These are phyloP conservation scores for Monopterus albus DNA, from an alignment of 2,113 vertebrate genomes.

Conservation along the genomic window DNA sequence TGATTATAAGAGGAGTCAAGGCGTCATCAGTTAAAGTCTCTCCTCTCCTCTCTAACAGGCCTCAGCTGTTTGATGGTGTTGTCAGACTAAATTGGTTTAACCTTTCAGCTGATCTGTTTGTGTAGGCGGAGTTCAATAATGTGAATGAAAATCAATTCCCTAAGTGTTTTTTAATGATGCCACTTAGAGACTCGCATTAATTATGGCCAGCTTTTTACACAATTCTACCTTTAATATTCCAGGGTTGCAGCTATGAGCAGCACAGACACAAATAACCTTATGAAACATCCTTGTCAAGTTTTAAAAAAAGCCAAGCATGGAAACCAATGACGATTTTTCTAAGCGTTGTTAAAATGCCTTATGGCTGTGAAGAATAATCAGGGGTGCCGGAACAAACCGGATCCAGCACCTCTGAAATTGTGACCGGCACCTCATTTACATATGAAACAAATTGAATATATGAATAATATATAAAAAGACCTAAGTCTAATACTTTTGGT, in stretches of 20 bases:
- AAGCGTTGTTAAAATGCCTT: conserved; percentile 1
- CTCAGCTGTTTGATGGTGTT: conserved; percentile 27
- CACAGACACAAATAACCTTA: background rate
- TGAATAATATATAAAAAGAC: no score
- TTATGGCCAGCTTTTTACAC: background rate
- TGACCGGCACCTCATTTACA: no score
- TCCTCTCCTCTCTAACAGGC: conserved; percentile 17
- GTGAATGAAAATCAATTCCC: conserved; percentile 24
- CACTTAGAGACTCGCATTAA: conserved; percentile 31
- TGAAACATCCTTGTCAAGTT: background rate
- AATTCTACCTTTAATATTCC: conserved; percentile 13
- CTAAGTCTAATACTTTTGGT: no score
- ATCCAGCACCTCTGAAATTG: no score
- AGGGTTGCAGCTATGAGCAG: background rate
- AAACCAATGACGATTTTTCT: background rate
- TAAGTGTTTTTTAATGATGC: conserved; percentile 54
- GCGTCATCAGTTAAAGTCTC: conserved; percentile 10
- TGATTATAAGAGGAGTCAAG: conserved; percentile 23
- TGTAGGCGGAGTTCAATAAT: conserved; percentile 28
- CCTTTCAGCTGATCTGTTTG: conserved; percentile 42
- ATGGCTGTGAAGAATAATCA: background rate
- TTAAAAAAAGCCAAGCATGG: background rate
- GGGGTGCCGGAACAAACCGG: no score
- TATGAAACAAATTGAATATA: no score
- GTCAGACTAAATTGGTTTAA: conserved; percentile 27